A percentile compares a stretch with the other conserved stretches of the same genome.
These are phyloP conservation scores for Gulo gulo DNA, from an alignment of 2,113 vertebrate species.

Conservation along the genomic window DNA sequence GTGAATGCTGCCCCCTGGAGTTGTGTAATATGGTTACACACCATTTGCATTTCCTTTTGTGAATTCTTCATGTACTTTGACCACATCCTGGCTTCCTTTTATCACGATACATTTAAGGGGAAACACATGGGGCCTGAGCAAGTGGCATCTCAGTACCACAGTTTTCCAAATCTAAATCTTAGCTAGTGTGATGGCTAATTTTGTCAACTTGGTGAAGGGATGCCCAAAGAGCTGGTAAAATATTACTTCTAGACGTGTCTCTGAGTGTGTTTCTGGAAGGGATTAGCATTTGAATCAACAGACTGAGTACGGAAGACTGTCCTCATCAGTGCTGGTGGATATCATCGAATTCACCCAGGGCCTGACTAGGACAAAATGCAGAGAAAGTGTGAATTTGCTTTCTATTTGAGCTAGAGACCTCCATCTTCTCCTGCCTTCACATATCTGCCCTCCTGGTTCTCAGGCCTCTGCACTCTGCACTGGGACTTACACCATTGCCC, in stretches of 20 bases:
- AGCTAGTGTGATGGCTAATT: neutral
- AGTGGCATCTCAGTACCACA: neutral
- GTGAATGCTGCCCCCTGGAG: neutral
- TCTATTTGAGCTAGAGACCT: neutral
- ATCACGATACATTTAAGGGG: neutral
- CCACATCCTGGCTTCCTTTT: neutral
- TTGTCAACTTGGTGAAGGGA: neutral
- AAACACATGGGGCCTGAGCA: neutral
- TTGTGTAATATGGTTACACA: neutral
- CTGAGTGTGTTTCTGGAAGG: neutral
- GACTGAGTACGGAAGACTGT: neutral
- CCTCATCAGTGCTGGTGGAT: neutral
- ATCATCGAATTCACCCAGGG: neutral
- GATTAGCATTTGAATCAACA: neutral
- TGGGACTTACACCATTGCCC: neutral
- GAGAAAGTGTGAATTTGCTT: neutral
- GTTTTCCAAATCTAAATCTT: conserved; percentile 21
- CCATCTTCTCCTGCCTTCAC: neutral
- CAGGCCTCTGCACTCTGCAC: neutral
- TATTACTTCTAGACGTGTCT: neutral
- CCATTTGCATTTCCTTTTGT: neutral
- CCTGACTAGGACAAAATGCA: neutral
- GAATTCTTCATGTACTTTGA: neutral
- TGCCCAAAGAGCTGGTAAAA: neutral
- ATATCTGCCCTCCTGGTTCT: neutral